Base-by-base conservation (phyloP, 2,113 vertebrate genomes). In the Thymallus thymallus region DNA sequence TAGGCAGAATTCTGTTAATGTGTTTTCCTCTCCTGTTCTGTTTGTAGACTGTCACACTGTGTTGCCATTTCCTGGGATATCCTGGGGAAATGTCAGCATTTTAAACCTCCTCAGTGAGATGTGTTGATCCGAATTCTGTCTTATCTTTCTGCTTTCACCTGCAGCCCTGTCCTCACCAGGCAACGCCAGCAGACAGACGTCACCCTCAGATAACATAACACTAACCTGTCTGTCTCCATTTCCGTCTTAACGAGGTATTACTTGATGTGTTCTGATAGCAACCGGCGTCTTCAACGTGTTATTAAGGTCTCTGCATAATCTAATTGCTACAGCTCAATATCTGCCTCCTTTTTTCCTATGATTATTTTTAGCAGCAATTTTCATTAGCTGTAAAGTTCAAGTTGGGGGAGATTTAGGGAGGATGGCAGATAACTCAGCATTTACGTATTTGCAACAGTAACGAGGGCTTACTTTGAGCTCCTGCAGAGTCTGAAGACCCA, bases 401-500 rank as follows among this genome's bases (percentile, higher is more conserved):
- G 14, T 22, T 26, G 12, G 46, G 46, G 5, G 24, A 24, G 9
- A 32, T 13, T 56, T 2, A 16, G 63, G 30, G 61, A 77, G 41
- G 48, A 32, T n/a, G 16, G 7, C 16, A 66, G 6, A 32, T 16
- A 66, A 64, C n/a, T 45, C 7, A 10, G 69, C 64, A 66, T 30
- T 14, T 30, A 30, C 71, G 66, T 66, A 82, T 79, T 45, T 75
- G 55, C 55, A 78, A 77, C 72, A 58, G 35, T 67, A 80, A 75
- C 73, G 20, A 80, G 69, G 35, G 12, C 94, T 95, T 94, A 98
- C 96, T 93, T 95, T 94, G 67, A 98, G 94, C 85, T 95, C 92
- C 68, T 95, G 80, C 82, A 98, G 91, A 61, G 95, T 98, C 80
- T 96, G 94, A 46, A 98, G 92, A 69, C 96, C 96, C 64, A 98